These are phyloP conservation scores for Crossaster papposus DNA, from an alignment of 53 echinoderm and acorn worm species.

Conservation along the genomic window DNA sequence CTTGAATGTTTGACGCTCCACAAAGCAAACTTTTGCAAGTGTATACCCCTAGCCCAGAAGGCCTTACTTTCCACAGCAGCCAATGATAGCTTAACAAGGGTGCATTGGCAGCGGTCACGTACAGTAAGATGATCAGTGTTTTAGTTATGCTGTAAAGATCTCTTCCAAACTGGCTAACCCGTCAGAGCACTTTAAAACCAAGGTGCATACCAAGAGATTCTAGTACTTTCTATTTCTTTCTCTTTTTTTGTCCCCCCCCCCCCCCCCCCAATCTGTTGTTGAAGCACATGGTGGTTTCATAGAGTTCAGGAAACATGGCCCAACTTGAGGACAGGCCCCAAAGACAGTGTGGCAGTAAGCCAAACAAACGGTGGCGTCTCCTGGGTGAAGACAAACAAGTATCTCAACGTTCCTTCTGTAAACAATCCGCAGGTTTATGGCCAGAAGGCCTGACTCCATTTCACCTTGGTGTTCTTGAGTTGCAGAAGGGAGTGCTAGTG, in stretches of 20 bases:
- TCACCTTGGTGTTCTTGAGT: slow-evolving; percentile 58
- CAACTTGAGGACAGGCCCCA: slow-evolving; percentile 33
- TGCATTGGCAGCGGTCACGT: slow-evolving; percentile 34
- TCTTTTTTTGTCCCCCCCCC: neutral
- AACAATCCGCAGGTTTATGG: slow-evolving; percentile 62
- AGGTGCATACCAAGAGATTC: slow-evolving; percentile 26
- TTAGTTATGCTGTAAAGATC: slow-evolving; percentile 30
- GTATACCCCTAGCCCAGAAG: slow-evolving; percentile 9
- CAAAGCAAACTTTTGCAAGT: slow-evolving; percentile 7
- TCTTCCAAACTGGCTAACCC: slow-evolving; percentile 28
- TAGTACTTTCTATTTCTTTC: neutral
- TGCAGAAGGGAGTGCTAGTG: slow-evolving; percentile 41
- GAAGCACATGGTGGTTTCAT: neutral
- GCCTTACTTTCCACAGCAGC: slow-evolving; percentile 16
- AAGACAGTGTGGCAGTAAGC: slow-evolving; percentile 44
- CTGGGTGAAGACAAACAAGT: slow-evolving; percentile 65
- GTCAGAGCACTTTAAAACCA: slow-evolving; percentile 53
- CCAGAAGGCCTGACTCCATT: slow-evolving; percentile 57
- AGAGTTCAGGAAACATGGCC: slow-evolving; percentile 24
- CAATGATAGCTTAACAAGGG: slow-evolving; percentile 27
- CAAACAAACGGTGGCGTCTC: slow-evolving; percentile 59
- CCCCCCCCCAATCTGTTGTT: neutral
- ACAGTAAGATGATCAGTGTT: slow-evolving; percentile 57
- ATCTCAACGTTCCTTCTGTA: slow-evolving; percentile 62
- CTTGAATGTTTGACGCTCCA: slow-evolving; percentile 7